Evolutionary conservation across 2,797 vertebrate genomes (phyloP), one percentile per base, ranked within the genome.

Genomic region (Aselliscus stoliczkanus): DNA sequence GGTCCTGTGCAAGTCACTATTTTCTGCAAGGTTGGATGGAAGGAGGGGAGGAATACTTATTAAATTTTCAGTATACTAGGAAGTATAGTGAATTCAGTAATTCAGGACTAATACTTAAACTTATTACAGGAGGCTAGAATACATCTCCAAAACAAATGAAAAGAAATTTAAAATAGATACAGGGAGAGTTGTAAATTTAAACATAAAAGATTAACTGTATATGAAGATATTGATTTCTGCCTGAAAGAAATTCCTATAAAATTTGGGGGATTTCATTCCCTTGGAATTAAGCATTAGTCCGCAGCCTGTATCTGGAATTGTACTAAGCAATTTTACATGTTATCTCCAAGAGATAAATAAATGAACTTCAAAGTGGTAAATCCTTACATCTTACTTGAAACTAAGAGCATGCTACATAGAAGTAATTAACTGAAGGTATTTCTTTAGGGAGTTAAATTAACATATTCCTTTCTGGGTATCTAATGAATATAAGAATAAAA

Each of bases 141-240:
- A 42, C 0, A 69, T 80, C 20, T 56, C n/a, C 25, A 56, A 93
- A 93, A 84, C 31, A 92, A 91, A 90, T 72, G 20, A 44, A 85
- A 87, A 54, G 44, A 62, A 70, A 79, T 83, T 94, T 90, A 91
- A 94, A 92, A 93, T 34, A 83, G 42, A 91, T 95, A 44, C 4
- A 81, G 8, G 31, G 50, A 93, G n/a, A 60, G 17, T 50, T 92
- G 86, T 37, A 17, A 75, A 82, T 86, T 93, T 88, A 94, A 96
- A 64, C 44, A 67, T 44, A 83, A 85, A 87, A 5, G 47, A 73
- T 60, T 69, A 89, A 69, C 42, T 12, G 9, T 54, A 21, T 65
- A 54, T 58, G 37, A 83, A 62, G 39, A 92, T 50, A 2, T 75
- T 44, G 25, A 67, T 7, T 8, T 18, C 34, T 93, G 54, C 9